Base-by-base conservation (phyloP, 23 tunicate genomes). In the Botrylloides violaceus region DNA sequence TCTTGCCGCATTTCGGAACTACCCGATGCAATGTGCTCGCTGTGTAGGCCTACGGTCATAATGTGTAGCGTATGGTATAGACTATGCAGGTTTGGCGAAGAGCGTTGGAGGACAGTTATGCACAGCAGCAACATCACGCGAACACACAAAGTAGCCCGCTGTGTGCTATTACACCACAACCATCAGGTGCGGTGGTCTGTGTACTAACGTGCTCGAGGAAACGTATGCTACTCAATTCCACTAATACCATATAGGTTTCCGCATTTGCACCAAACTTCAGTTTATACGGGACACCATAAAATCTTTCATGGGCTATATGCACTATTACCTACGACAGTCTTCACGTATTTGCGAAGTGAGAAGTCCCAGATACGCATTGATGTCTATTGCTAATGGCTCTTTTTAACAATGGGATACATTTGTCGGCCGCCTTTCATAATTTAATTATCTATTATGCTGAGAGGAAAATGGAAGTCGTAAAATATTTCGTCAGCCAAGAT, bases 381-480 rank as follows among this genome's bases (percentile, higher is more conserved):
- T 68, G 74, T 68, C 36, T 63, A 15, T 43, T 43, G 7, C 74
- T 68, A 68, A 68, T 68, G 47, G 58, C 58, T 68, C 22, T 15
- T 43, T 37, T 43, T 43, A 68, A 68, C 74, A 43, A 68, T 68
- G 58, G 71, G 57, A 18, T 68, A 26, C 23, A 68, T 38, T 39
- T 37, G 74, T 68, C 74, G 74, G 74, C 58, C 18, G 23, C 2
- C 74, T 68, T 68, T 68, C 47, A 68, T 37, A 53, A 32, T 68
- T 68, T 68, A 68, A 68, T 68, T 68, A 68, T 43, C 74, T 2
- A 68, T 68, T 68, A 68, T 68, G 74, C 74, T 26, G 26, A 25
- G 74, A 19, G 37, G 49, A 68, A 68, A 68, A 68, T 68, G 74
- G 74, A 68, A 68, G 74, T 68, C 74, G 74, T 68, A 68, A 68